phyloP scores from a whole-genome alignment of 2,888 invertebrate species.

The Phytoseiulus persimilis region DNA sequence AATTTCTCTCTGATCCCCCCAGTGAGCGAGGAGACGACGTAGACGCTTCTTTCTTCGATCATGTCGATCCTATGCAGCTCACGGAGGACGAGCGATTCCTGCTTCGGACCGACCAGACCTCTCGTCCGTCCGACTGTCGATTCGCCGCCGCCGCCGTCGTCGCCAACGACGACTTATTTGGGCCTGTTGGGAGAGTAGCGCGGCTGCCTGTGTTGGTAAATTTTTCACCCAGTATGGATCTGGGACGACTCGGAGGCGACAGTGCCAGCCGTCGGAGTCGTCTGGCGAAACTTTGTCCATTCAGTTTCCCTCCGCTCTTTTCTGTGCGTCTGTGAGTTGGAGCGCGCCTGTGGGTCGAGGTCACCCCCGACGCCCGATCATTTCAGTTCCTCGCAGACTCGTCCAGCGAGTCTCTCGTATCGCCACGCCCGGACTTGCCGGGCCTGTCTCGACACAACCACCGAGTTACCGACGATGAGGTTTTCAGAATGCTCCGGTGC shows the following conservation, averaged over 20 bases:
- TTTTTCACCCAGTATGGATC: not conserved
- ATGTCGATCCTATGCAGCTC: not conserved
- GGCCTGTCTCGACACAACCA: not conserved
- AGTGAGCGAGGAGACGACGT: not conserved
- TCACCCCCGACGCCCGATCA: not conserved
- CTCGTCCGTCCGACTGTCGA: not conserved
- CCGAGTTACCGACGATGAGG: not conserved
- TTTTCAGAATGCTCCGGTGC: too few species aligned
- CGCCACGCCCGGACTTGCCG: not conserved
- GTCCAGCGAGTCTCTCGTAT: not conserved
- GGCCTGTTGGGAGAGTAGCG: not conserved
- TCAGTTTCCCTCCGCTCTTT: not conserved
- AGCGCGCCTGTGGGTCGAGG: not conserved
- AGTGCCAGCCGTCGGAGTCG: not conserved
- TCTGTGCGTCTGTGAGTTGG: not conserved
- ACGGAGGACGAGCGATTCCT: not conserved
- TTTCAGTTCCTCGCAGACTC: not conserved
- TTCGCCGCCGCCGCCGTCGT: not conserved
- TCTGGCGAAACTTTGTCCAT: not conserved
- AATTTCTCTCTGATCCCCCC: not conserved
- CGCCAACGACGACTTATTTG: not conserved
- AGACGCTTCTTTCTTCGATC: not conserved
- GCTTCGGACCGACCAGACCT: not conserved
- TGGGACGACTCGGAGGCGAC: conserved; percentile 5
- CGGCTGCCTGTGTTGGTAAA: not conserved